A percentile compares a stretch with the other conserved stretches of the same genome.
Conservation (phyloP, 2,888 invertebrate genomes). For the Villa cingulata region DNA sequence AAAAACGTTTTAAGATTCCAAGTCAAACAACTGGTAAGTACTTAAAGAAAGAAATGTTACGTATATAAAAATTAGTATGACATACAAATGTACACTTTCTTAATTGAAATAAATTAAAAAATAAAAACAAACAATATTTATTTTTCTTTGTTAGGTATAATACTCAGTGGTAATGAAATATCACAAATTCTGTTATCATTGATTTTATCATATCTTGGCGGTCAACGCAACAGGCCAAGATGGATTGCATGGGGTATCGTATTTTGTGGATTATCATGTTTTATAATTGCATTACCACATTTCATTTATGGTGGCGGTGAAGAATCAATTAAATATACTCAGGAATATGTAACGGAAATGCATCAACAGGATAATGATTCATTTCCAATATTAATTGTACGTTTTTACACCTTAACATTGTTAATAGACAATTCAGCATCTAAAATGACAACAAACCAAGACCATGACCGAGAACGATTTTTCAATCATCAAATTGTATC, state of each 20-base stretch:
- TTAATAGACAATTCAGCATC: no score
- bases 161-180: slow-evolving; percentile 54
- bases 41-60: no score
- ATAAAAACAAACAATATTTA: background rate
- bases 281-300: slow-evolving; percentile 46
- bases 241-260: slow-evolving; percentile 54
- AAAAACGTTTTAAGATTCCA: slow-evolving; percentile 53
- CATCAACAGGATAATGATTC: no score
- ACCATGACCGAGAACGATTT: no score
- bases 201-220: slow-evolving; percentile 48
- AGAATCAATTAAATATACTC: slow-evolving; percentile 30
- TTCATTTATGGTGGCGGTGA: slow-evolving; percentile 47
- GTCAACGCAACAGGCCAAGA: slow-evolving; percentile 50
- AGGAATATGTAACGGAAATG: slow-evolving; percentile 27
- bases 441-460: no score
- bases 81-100: background rate
- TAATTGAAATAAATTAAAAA: background rate
- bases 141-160: slow-evolving; percentile 38
- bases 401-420: no score
- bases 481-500: no score
- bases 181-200: slow-evolving; percentile 51
- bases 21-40: slow-evolving; percentile 49
- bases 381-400: no score
- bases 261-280: slow-evolving; percentile 45
- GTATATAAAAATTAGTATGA: background rate